These are phyloP conservation scores for Mus pahari DNA, from an alignment of 2,113 vertebrate genomes.

Conservation along the genomic window DNA sequence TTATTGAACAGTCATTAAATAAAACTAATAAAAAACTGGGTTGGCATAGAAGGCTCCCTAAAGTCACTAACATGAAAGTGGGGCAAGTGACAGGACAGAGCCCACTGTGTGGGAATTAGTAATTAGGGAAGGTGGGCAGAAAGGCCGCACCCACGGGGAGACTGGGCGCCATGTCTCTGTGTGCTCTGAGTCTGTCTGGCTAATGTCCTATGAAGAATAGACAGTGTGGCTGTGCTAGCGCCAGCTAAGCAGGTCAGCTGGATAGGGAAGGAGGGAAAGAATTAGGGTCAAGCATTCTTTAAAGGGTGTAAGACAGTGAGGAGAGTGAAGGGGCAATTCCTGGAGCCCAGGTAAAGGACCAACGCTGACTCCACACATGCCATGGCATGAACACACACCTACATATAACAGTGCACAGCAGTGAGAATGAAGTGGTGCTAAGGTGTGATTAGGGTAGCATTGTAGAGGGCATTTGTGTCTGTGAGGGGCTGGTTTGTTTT, in stretches of 20 bases:
- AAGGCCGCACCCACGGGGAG: neutral
- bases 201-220: neutral
- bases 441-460: neutral
- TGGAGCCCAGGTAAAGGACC: neutral
- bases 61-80: neutral
- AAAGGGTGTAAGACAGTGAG: neutral
- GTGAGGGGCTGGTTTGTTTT: neutral
- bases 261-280: neutral
- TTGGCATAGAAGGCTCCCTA: neutral
- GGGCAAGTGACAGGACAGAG: neutral
- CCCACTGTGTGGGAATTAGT: neutral
- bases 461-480: neutral
- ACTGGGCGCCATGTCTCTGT: neutral
- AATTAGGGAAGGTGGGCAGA: neutral
- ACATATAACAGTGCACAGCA: too few species aligned
- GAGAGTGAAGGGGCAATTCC: neutral
- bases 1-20: neutral
- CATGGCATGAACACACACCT: neutral
- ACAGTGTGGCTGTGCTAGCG: neutral
- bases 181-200: neutral
- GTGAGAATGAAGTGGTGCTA: neutral
- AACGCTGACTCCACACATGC: neutral
- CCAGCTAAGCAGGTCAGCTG: neutral
- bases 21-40: neutral
- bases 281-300: neutral